Percentiles rank a stretch among this genome's conserved stretches.
Evolutionary conservation across 2,888 invertebrate species (phyloP).

Genomic region (Eumacrocentrus americanus): DNA sequence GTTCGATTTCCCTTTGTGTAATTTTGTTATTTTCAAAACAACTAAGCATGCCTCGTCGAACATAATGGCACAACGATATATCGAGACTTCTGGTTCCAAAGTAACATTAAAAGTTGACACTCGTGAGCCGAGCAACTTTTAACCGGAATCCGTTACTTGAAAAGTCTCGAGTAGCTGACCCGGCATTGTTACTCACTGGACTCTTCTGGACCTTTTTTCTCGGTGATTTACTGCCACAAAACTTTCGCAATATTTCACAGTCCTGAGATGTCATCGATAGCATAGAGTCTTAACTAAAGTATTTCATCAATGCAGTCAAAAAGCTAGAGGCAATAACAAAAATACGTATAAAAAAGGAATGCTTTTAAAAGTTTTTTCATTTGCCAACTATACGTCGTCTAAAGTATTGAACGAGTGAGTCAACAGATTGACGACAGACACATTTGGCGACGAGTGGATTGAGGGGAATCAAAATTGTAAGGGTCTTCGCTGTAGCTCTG

Average conservation of each 20-base stretch:
- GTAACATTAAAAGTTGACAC: constrained; percentile 49
- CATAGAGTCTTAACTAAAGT: constrained; percentile 28
- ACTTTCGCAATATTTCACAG: constrained; percentile 31
- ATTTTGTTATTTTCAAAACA: neutral
- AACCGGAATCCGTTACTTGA: constrained; percentile 20
- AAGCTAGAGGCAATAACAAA: constrained; percentile 12
- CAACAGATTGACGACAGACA: neutral
- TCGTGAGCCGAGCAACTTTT: constrained; percentile 39
- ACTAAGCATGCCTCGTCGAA: neutral
- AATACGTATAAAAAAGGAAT: neutral
- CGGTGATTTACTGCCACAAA: constrained; percentile 10
- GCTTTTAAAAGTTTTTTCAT: constrained; percentile 12
- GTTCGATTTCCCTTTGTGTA: constrained; percentile 14
- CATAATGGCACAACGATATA: constrained; percentile 5
- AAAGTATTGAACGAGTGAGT: neutral
- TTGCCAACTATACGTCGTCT: neutral
- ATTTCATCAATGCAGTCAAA: constrained; percentile 31
- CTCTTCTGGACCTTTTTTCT: constrained; percentile 2
- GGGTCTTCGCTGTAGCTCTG: neutral
- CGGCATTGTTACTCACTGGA: constrained; percentile 36
- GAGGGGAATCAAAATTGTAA: neutral
- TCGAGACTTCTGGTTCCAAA: constrained; percentile 15
- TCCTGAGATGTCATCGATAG: constrained; percentile 31
- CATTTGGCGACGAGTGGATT: no score
- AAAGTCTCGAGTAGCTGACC: constrained; percentile 34